Percentiles rank a stretch among this genome's conserved stretches.
Conservation (phyloP, 2,888 invertebrate species). For the Stictocephala bisonia region DNA sequence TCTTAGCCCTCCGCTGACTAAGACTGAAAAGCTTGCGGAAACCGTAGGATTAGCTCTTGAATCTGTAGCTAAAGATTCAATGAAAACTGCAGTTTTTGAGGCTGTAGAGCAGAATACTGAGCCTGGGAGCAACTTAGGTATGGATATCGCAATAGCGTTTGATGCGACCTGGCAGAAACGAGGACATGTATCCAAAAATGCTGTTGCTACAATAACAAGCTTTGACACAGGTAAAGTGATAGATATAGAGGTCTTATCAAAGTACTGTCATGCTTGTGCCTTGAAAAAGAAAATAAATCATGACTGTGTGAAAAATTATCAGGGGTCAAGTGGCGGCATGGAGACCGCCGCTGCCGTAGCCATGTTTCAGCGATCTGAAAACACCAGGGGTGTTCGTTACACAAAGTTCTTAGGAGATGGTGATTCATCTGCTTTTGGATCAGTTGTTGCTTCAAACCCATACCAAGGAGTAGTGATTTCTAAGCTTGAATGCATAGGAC, state of each 20-base stretch:
- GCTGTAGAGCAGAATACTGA: conserved; percentile 24
- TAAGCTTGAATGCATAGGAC: conserved; percentile 23
- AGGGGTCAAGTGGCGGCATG: too few relatives aligned
- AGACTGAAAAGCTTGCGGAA: too few relatives aligned
- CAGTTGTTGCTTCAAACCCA: conserved; percentile 24
- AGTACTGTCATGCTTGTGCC: conserved; percentile 30
- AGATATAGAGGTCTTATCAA: conserved; percentile 23
- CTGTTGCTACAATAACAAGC: background rate
- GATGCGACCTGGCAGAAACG: conserved; percentile 41
- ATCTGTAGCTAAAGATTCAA: conserved; percentile 10
- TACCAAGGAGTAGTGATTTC: conserved; percentile 34
- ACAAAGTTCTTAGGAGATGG: conserved; percentile 20
- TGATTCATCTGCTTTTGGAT: conserved; percentile 12
- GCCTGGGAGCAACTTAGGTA: background rate
- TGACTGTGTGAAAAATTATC: too few relatives aligned
- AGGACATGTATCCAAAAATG: conserved; percentile 20
- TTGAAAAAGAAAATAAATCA: too few relatives aligned
- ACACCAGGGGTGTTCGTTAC: conserved; percentile 2
- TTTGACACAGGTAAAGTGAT: conserved; percentile 27
- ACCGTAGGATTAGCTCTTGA: background rate
- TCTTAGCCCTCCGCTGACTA: background rate
- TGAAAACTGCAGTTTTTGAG: conserved; percentile 31
- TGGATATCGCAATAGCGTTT: conserved; percentile 35
- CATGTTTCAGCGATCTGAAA: conserved; percentile 24
- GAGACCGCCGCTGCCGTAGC: too few relatives aligned